Conservation (phyloP, 2,113 vertebrate genomes). For the Alethe castanea region DNA sequence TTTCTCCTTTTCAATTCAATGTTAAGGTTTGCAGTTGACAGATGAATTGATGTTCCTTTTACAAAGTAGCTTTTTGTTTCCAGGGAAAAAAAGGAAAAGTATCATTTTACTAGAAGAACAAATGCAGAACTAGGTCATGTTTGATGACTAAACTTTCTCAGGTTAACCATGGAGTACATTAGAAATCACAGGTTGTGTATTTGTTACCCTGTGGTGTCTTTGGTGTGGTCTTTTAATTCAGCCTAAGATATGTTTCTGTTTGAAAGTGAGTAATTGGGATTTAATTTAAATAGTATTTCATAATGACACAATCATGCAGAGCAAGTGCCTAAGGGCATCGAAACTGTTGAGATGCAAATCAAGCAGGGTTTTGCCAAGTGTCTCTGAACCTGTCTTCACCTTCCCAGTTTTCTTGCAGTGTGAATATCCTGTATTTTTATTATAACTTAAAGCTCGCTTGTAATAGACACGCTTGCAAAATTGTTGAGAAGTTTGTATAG, state of each 20-base stretch:
- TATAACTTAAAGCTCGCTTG: neutral
- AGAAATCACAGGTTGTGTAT: neutral
- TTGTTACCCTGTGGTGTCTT: neutral
- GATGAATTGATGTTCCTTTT: neutral
- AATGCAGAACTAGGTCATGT: neutral
- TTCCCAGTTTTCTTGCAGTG: neutral
- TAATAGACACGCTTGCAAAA: neutral
- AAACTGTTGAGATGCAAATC: neutral
- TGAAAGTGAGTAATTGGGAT: neutral
- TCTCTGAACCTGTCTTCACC: neutral
- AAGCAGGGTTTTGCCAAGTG: neutral
- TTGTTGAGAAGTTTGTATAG: neutral
- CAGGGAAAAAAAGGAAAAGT: neutral
- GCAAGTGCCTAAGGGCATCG: neutral
- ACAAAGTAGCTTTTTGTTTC: neutral
- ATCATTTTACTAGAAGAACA: neutral
- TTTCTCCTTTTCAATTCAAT: neutral
- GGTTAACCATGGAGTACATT: neutral
- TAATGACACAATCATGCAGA: neutral
- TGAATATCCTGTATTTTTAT: neutral
- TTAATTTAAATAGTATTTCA: neutral
- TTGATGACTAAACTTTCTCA: neutral
- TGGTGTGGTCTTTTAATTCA: neutral
- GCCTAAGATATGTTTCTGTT: neutral
- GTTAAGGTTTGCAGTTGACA: neutral